Base-by-base conservation (phyloP, 2,888 invertebrate genomes). In the Orthosia gothica region DNA sequence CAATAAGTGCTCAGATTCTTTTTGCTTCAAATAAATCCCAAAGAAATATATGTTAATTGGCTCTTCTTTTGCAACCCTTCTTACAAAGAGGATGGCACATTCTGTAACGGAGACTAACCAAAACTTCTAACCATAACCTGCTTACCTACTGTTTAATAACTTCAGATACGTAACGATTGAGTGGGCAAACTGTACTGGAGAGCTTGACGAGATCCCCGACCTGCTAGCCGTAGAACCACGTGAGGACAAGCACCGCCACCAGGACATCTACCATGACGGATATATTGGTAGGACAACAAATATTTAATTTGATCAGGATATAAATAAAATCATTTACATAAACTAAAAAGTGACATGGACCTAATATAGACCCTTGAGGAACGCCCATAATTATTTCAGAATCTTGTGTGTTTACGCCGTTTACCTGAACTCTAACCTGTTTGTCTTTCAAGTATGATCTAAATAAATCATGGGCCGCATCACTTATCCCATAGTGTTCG, bases 121-220 rank as follows among this genome's bases (percentile, higher is more conserved):
- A 26, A 64, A 64, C 7, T 5, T 20, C 12, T 2, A 20, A 55
- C 12, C 32, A 40, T 2, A 57, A 13, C 16, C 18, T 9, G 16
- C n/a, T 40, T 16, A 20, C 5, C 11, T 40, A 40, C 32, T 45
- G 16, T 70, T 40, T 18, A 9, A 50, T 49, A 20, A 15, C 57
- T 40, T 54, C 81, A 96, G 96, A 91, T 95, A 93, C 85, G 94
- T 96, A 78, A 95, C 95, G 0, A 96, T 96, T 81, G 95, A 96
- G 76, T 96, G 96, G 96, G 93, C 95, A 15, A 96, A 96, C 91
- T 96, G 96, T 88, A 95, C 95, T 12, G 92, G 93, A 5, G 94
- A 93, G 15, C 82, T 91, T 32, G 93, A 93, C 73, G 95, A 94
- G 86, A 90, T 94, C 68, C 91, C 94, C 0, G 94, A 94, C 80